These are phyloP conservation scores for Psittacara wagleri DNA, from an alignment of 2,113 vertebrate species.

Conservation along the genomic window DNA sequence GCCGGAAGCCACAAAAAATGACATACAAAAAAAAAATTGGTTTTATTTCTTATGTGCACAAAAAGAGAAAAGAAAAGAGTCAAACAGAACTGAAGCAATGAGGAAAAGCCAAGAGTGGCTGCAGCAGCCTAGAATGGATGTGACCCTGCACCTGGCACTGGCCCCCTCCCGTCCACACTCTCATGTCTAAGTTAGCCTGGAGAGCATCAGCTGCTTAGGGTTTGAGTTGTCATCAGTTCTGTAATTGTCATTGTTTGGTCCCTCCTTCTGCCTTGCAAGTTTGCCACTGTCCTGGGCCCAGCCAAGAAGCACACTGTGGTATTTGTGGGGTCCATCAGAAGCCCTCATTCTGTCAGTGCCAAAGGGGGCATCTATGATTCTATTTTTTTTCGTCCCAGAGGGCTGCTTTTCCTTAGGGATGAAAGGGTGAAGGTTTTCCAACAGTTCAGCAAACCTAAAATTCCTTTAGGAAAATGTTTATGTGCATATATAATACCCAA, in stretches of 20 bases:
- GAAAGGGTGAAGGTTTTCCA: background rate
- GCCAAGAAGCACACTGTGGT: slow-evolving; percentile 9
- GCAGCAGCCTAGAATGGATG: slow-evolving; percentile 71
- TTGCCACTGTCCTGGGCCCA: background rate
- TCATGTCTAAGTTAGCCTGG: background rate
- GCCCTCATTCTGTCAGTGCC: background rate
- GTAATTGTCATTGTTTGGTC: background rate
- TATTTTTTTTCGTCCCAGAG: background rate
- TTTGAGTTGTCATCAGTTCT: background rate
- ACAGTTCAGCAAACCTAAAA: slow-evolving; percentile 20
- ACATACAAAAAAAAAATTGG: slow-evolving; percentile 82
- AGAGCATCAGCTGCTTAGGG: background rate
- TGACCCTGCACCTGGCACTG: slow-evolving; percentile 34
- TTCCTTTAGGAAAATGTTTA: slow-evolving; percentile 1
- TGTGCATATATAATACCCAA: background rate
- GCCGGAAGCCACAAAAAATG: slow-evolving; percentile 69
- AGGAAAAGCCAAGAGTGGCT: slow-evolving; percentile 82
- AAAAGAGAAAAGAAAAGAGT: slow-evolving; percentile 75
- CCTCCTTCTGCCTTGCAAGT: slow-evolving; percentile 13
- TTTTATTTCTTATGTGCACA: slow-evolving; percentile 91
- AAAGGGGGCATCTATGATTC: background rate
- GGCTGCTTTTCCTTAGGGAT: background rate
- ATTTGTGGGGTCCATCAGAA: slow-evolving; percentile 34
- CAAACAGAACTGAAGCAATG: slow-evolving; percentile 82
- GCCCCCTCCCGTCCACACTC: background rate